Base-by-base conservation (phyloP, 2,113 vertebrate species). In the Syngnathus typhle region DNA sequence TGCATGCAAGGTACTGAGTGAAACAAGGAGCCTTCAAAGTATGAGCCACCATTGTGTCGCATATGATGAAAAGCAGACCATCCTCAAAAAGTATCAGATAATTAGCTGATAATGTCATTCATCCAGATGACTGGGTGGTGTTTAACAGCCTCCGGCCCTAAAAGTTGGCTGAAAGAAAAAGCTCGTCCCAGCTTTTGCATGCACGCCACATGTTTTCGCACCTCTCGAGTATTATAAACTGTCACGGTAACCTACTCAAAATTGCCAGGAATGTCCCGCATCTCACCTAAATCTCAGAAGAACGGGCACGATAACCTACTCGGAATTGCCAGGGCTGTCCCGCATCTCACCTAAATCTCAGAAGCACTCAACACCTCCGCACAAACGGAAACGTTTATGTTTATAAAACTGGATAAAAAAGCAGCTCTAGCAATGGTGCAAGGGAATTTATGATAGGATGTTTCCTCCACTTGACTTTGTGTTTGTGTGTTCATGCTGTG, bases 331-430 rank as follows among this genome's bases (percentile, higher is more conserved):
- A 49, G 49, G 49, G 38, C 13, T 12, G 13, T 86, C 85, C 88
- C 89, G 39, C 55, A 7, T 63, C 80, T 72, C 79, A 63, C 58
- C 69, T 91, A 88, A 90, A 91, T 88, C 83, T 82, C 8, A 1
- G 27, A 51, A 58, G 51, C 81, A 68, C 84, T 89, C 88, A 88
- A 72, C 88, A 82, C 85, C 86, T 87, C 75, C 44, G 71, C 75
- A n/a, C 74, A 76, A 85, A 83, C 74, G 77, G 77, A 82, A 84
- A 82, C 78, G 82, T 86, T 89, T 79, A 83, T 84, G 81, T 76
- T 58, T 80, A 71, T 77, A 68, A 77, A 77, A 81, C 79, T 58
- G 61, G 64, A 73, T 16, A 60, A 73, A 74, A 82, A 82, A 73
- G 68, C 63, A 72, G 65, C 19, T 27, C 74, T 58, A 36, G 77